Conservation (phyloP, 2,797 vertebrate genomes). For the Platalea minor region DNA sequence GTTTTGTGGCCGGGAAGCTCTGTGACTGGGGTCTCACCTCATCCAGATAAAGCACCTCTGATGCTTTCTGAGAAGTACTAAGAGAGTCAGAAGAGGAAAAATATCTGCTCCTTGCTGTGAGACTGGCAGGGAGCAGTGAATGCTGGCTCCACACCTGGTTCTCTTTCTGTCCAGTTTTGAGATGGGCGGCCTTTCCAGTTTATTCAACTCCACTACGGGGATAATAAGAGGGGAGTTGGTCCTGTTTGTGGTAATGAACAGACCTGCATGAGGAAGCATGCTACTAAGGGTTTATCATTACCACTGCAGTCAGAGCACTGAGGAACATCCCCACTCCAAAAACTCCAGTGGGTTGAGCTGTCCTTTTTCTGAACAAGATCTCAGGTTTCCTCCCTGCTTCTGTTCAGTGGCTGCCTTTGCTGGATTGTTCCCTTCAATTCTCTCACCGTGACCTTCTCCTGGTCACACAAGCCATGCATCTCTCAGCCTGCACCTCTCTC, state of each 20-base stretch:
- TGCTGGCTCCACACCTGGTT: not conserved
- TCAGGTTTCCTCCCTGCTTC: not conserved
- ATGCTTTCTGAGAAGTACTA: not conserved
- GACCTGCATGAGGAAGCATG: not conserved
- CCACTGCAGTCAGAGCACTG: not conserved
- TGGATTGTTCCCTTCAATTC: not conserved
- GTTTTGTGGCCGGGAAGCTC: not conserved
- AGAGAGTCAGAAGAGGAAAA: not conserved
- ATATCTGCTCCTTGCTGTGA: not conserved
- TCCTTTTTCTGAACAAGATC: not conserved
- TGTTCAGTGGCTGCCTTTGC: not conserved
- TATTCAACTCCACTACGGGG: accelerated
- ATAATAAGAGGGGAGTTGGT: not conserved
- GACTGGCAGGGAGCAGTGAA: not conserved
- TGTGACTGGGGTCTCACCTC: not conserved
- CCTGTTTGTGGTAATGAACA: not conserved
- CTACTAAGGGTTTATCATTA: not conserved
- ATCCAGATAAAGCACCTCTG: not conserved
- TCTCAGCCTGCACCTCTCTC: not conserved
- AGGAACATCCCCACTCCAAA: not conserved
- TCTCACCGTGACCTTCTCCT: not conserved
- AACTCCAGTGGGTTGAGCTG: not conserved
- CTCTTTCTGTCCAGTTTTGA: not conserved
- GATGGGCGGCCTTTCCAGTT: not conserved
- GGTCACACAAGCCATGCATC: not conserved